phyloP scores from a whole-genome alignment of 2,797 vertebrate species.

The Enteromius fasciolatus region DNA sequence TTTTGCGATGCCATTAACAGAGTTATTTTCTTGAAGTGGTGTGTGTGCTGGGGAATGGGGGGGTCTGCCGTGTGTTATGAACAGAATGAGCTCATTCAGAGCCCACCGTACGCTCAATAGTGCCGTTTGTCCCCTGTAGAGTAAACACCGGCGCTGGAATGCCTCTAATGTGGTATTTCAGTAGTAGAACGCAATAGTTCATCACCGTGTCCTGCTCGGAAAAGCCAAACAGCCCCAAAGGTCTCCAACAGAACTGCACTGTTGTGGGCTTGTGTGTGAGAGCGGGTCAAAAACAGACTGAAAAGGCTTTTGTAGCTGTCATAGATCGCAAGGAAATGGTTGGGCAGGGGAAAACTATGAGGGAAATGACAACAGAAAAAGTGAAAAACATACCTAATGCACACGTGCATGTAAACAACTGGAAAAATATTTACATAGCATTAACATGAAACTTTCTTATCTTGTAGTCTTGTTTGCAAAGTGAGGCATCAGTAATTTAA shows the following conservation, averaged over 20 bases:
- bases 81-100: constrained; percentile 82
- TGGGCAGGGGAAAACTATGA: not conserved
- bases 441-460: not conserved
- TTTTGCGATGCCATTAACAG: constrained; percentile 1
- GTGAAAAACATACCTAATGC: not conserved
- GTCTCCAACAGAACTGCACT: constrained; percentile 6
- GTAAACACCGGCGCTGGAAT: constrained; percentile 79
- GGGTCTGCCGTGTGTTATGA: constrained; percentile 56
- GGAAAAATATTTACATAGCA: not conserved
- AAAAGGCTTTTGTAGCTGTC: constrained; percentile 15
- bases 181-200: constrained; percentile 52
- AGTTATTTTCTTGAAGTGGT: constrained; percentile 36
- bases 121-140: constrained; percentile 78
- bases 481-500: not conserved
- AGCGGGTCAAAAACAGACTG: not conserved
- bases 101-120: constrained; percentile 74
- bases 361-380: not conserved
- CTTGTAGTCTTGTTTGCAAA: not conserved
- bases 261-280: constrained; percentile 22
- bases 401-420: no score
- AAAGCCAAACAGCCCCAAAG: constrained; percentile 25
- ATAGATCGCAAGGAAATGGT: not conserved
- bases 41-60: constrained; percentile 10
- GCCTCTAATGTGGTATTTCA: constrained; percentile 77
- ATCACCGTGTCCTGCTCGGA: constrained; percentile 48